Evolutionary conservation across 2,113 vertebrate species (phyloP), one percentile per base, ranked within the genome.

Genomic region (Caranx ignobilis): DNA sequence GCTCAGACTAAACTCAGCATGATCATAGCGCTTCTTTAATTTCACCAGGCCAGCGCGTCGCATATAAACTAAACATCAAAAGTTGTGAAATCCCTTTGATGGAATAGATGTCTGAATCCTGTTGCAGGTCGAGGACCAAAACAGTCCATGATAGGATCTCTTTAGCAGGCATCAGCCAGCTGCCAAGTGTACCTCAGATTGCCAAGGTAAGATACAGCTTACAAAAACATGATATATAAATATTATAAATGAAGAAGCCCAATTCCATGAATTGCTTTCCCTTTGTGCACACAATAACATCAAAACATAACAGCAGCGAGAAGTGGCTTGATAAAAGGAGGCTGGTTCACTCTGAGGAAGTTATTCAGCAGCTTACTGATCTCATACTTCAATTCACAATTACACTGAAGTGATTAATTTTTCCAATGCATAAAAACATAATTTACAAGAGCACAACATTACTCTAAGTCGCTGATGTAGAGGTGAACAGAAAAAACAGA

Each of bases 171-270:
- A 92, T 99, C 89, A 96, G 95, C 0, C 98, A 98, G 88, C 96
- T 99, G 78, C 98, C 98, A 81, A 99, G 97, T 0, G 96, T 99
- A 19, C 95, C 97, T 67, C 98, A 99, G 93, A 98, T 99, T 93
- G 97, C 98, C 48, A 99, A 99, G 96, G 98, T 97, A 85, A 85
- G 74, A 1, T 21, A 16, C 6, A 54, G 2, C 55, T 37, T 37
- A 41, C 11, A 60, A 67, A 13, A 7, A 41, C 45, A n/a, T 39
- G 63, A 31, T 12, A 48, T 48, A 21, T 35, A 54, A 7, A 41
- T 37, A n/a, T 39, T 59, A 31, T 12, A 48, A 41, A 21, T 35
- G 45, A 57, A 72, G 39, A 15, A 3, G 35, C n/a, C 7, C 15
- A 7, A 26, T 47, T 2, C 5, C 12, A 11, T 31, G 13, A 31